These are phyloP conservation scores for Microplitis manilae DNA, from an alignment of 2,888 invertebrate genomes.

Conservation along the genomic window DNA sequence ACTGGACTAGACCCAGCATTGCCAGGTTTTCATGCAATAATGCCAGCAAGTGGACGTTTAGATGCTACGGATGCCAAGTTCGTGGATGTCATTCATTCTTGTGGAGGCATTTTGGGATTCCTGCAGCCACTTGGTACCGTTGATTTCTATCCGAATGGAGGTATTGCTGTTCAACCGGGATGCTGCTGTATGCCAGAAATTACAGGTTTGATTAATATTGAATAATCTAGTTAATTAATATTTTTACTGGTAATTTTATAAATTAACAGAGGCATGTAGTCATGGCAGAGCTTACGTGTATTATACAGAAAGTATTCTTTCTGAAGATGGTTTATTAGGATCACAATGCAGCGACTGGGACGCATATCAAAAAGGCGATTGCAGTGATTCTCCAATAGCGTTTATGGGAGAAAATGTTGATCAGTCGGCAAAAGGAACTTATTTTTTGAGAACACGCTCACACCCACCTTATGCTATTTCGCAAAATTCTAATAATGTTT, in stretches of 20 bases:
- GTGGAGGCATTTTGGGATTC: conserved; percentile 69
- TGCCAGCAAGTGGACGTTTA: conserved; percentile 60
- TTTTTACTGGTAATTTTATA: not conserved
- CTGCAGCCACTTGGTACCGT: conserved; percentile 65
- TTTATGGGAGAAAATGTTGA: conserved; percentile 67
- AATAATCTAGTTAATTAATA: conserved; percentile 18
- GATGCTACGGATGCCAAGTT: conserved; percentile 67
- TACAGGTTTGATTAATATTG: conserved; percentile 57
- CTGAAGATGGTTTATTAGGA: conserved; percentile 64
- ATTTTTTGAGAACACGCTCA: conserved; percentile 64
- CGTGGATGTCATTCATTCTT: conserved; percentile 71
- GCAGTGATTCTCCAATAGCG: conserved; percentile 53
- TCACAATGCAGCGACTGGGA: conserved; percentile 69
- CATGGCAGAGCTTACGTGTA: conserved; percentile 71
- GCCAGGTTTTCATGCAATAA: conserved; percentile 66
- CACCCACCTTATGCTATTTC: conserved; percentile 61
- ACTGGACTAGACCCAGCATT: conserved; percentile 73
- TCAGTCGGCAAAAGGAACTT: conserved; percentile 60
- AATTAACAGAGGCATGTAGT: conserved; percentile 71
- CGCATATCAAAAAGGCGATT: conserved; percentile 59
- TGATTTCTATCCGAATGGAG: conserved; percentile 72
- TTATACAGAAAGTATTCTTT: conserved; percentile 72
- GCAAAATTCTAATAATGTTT: conserved; percentile 11
- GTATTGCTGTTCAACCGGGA: conserved; percentile 69
- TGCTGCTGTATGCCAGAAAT: conserved; percentile 68